These are phyloP conservation scores for Hermaeophaga mercurialis DNA, from an alignment of 2,888 invertebrate genomes.

Conservation along the genomic window DNA sequence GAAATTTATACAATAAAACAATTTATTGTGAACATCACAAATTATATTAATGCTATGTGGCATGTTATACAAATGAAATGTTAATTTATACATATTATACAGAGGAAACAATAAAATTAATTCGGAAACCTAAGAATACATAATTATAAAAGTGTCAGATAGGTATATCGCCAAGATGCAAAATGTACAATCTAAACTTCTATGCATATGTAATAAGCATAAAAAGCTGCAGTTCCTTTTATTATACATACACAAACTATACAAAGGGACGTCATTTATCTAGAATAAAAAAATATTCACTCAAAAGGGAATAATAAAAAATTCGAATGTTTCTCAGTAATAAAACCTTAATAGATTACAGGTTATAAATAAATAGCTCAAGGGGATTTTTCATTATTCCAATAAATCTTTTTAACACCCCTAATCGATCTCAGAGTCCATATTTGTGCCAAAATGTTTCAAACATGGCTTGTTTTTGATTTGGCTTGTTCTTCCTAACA, in stretches of 20 bases:
- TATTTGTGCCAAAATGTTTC: conserved; percentile 22
- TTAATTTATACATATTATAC: conserved; percentile 55
- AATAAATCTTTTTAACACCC: conserved; percentile 4
- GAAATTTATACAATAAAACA: too few species aligned
- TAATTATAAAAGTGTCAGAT: conserved; percentile 36
- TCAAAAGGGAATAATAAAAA: conserved; percentile 22
- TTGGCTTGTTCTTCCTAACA: neutral
- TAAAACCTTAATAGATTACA: neutral
- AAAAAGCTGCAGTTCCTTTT: conserved; percentile 48
- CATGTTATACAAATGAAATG: conserved; percentile 55
- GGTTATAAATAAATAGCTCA: neutral
- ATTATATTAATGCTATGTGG: conserved; percentile 53
- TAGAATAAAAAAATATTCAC: conserved; percentile 29
- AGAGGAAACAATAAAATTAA: conserved; percentile 44
- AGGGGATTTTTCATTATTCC: conserved; percentile 11
- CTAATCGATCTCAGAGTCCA: neutral
- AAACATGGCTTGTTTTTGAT: neutral
- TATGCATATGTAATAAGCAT: conserved; percentile 43
- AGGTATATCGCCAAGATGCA: conserved; percentile 37
- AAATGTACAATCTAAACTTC: conserved; percentile 43
- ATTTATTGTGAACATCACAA: conserved; percentile 45
- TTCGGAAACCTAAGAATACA: conserved; percentile 28
- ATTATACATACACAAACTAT: conserved; percentile 47
- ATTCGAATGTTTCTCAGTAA: conserved; percentile 2
- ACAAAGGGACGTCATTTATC: conserved; percentile 46